Evolutionary conservation across 2,113 vertebrate species (phyloP), one percentile per base, ranked within the genome.

Genomic region (Suncus etruscus): DNA sequence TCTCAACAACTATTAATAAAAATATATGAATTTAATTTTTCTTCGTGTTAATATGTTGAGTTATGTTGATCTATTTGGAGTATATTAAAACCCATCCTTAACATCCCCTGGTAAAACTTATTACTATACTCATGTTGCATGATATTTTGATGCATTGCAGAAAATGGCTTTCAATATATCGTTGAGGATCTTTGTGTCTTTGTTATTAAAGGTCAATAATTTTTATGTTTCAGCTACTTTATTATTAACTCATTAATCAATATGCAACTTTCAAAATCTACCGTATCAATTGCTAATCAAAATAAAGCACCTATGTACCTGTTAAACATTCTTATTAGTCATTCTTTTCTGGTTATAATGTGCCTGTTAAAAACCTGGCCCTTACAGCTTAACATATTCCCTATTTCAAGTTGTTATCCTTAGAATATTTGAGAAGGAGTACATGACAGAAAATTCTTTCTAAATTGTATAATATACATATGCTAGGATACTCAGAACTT

Each of bases 191-290:
- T 58, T 58, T 16, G 12, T 1, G 16, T 58, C 54, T 58, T 16
- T 58, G 54, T 58, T 16, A 5, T 18, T 16, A 14, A 16, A 18
- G 54, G 54, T 58, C 15, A 58, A 58, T 58, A 14, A 16, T 58
- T 58, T 54, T 58, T 68, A 77, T 8, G 16, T 66, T 10, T 73
- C 32, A 27, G 11, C 8, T 18, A 32, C 27, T 61, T 66, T 15
- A 47, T 70, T 51, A 76, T 76, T 90, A 80, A 74, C 54, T 58
- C 54, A 58, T 39, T 80, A 86, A 89, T n/a, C 31, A 87, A 94
- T 86, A 93, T 32, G 7, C n/a, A 72, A n/a, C 45, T 86, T 63
- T 63, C n/a, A 86, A 27, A 81, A 90, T 80, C 86, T 73, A 27
- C 50, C 50, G 79, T 89, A 8, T 39, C 16, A 54, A 54, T 48